A percentile compares a stretch with the other conserved stretches of the same genome.
These are phyloP conservation scores for Drosophila nebulosa DNA, from an alignment of 1,140 invertebrate species.

Conservation along the genomic window DNA sequence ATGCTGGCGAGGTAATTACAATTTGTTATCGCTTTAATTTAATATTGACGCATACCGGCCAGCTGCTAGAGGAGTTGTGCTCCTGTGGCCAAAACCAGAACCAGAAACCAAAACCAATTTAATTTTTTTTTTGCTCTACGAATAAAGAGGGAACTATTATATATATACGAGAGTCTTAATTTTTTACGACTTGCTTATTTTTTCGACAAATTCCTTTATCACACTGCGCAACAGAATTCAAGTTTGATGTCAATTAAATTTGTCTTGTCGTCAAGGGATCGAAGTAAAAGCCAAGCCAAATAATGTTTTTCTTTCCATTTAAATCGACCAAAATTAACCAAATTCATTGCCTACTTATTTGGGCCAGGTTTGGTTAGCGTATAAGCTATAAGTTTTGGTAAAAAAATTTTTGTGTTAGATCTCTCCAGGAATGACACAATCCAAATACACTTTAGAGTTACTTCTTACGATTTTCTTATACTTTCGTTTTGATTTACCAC, in stretches of 20 bases:
- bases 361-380: background rate
- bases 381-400: too few species aligned
- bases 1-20: constrained; percentile 49
- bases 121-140: background rate
- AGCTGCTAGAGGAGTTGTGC: background rate
- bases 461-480: too few species aligned
- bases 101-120: constrained; percentile 1
- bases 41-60: constrained; percentile 49
- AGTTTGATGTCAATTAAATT: too few species aligned
- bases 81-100: background rate
- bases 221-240: background rate
- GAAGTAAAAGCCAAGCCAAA: too few species aligned
- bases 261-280: too few species aligned
- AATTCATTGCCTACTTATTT: background rate
- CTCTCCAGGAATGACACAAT: too few species aligned
- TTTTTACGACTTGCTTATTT: background rate
- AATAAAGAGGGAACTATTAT: background rate
- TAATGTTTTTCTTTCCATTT: too few species aligned
- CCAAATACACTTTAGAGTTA: too few species aligned
- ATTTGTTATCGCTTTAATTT: constrained; percentile 61
- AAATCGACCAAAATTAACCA: background rate
- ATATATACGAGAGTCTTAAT: background rate
- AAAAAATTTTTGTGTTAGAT: too few species aligned
- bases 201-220: background rate
- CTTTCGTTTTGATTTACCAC: too few species aligned